Conservation (phyloP, 2,797 vertebrate genomes). For the Columba guinea region DNA sequence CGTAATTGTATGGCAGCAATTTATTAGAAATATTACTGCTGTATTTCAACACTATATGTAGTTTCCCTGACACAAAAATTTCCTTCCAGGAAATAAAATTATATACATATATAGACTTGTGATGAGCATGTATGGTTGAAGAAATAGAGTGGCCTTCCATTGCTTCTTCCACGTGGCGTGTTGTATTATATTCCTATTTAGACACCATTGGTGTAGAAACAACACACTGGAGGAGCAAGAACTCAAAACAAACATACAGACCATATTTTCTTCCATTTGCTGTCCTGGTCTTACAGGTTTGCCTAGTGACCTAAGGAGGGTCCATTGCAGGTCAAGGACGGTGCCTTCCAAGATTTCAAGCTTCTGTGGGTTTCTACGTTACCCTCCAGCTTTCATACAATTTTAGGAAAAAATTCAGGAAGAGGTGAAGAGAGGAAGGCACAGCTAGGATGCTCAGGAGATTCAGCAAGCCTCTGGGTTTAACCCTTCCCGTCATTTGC, state of each 20-base stretch:
- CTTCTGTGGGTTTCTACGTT: not conserved
- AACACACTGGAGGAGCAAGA: not conserved
- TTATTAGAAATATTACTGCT: conserved; percentile 11
- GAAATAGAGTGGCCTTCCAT: not conserved
- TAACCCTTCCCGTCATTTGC: not conserved
- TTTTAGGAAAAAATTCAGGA: not conserved
- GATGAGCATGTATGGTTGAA: not conserved
- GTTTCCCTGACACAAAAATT: not conserved
- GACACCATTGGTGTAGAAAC: not conserved
- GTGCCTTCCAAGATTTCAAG: not conserved
- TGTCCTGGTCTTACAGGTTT: not conserved
- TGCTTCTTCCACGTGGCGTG: not conserved
- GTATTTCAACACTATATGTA: not conserved
- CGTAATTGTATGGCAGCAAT: not conserved
- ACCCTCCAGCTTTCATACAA: not conserved
- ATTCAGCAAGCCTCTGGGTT: not conserved
- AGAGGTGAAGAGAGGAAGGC: not conserved
- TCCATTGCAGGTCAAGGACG: not conserved
- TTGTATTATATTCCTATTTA: not conserved
- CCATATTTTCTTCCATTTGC: not conserved
- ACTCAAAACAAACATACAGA: not conserved
- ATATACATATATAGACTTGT: not conserved
- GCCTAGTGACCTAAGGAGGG: not conserved
- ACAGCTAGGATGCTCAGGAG: not conserved
- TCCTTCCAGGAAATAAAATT: not conserved